Conservation (phyloP, 2,797 vertebrate genomes). For the Tangara arthus region DNA sequence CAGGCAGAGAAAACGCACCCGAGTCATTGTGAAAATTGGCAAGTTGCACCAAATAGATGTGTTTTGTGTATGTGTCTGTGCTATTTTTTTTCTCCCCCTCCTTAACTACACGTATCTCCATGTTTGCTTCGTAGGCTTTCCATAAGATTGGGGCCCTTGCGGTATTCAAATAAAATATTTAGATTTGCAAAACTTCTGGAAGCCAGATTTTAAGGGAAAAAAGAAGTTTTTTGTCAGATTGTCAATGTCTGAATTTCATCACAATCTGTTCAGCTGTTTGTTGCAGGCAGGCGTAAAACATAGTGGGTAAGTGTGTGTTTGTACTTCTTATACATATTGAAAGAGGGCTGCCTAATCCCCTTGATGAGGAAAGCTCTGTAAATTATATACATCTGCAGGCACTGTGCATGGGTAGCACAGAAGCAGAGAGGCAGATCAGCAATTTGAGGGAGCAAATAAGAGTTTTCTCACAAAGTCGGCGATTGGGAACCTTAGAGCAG, state of each 20-base stretch:
- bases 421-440: constrained; percentile 26
- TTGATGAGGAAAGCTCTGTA: constrained; percentile 69
- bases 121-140: constrained; percentile 75
- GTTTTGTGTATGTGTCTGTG: constrained; percentile 56
- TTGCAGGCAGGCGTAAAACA: constrained; percentile 75
- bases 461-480: background rate
- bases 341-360: constrained; percentile 67
- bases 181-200: constrained; percentile 78
- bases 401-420: constrained; percentile 27
- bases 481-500: background rate
- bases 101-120: constrained; percentile 57
- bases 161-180: constrained; percentile 76
- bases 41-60: constrained; percentile 66
- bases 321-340: constrained; percentile 75
- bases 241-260: constrained; percentile 79
- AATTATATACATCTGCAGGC: constrained; percentile 60
- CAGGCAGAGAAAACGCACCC: constrained; percentile 42
- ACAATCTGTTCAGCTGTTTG: constrained; percentile 79
- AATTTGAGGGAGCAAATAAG: background rate
- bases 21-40: constrained; percentile 61
- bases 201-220: constrained; percentile 76
- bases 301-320: constrained; percentile 73
- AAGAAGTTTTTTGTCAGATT: constrained; percentile 78
- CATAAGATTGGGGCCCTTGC: constrained; percentile 68
- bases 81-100: background rate